Conservation (phyloP, 2,797 vertebrate species). For the Anabas testudineus region DNA sequence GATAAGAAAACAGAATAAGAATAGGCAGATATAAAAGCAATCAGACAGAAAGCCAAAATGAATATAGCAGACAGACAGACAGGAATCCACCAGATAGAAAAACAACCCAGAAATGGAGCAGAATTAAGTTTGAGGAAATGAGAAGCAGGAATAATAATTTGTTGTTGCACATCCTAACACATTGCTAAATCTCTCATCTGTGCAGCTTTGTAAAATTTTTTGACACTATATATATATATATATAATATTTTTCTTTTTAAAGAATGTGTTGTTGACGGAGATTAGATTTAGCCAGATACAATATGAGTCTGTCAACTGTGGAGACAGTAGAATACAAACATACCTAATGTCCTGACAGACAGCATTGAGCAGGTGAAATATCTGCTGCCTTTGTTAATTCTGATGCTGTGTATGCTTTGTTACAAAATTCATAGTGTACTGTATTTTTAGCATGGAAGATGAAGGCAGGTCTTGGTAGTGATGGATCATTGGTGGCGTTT, state of each 20-base stretch:
- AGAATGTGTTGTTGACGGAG: constrained; percentile 12
- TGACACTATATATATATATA: constrained; percentile 12
- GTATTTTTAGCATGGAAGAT: neutral
- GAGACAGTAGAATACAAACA: constrained; percentile 16
- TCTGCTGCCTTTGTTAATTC: neutral
- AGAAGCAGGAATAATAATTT: constrained; percentile 24
- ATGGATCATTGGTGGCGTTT: neutral
- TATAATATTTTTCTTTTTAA: neutral
- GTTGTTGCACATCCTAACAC: constrained; percentile 25
- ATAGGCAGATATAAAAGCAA: constrained; percentile 27
- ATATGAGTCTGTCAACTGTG: constrained; percentile 5
- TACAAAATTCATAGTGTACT: neutral
- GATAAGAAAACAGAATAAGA: constrained; percentile 26
- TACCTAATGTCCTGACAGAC: constrained; percentile 24
- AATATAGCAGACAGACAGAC: constrained; percentile 5
- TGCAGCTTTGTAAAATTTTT: constrained; percentile 1
- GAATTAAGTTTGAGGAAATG: constrained; percentile 15
- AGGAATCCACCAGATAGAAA: constrained; percentile 6
- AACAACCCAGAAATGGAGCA: neutral
- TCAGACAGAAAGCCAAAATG: constrained; percentile 10
- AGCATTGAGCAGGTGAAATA: neutral
- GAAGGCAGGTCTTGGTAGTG: neutral
- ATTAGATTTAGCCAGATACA: constrained; percentile 20
- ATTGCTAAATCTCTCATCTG: constrained; percentile 1
- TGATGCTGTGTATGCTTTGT: neutral